phyloP scores from a whole-genome alignment of 2,113 vertebrate genomes.

The Scatophagus argus region DNA sequence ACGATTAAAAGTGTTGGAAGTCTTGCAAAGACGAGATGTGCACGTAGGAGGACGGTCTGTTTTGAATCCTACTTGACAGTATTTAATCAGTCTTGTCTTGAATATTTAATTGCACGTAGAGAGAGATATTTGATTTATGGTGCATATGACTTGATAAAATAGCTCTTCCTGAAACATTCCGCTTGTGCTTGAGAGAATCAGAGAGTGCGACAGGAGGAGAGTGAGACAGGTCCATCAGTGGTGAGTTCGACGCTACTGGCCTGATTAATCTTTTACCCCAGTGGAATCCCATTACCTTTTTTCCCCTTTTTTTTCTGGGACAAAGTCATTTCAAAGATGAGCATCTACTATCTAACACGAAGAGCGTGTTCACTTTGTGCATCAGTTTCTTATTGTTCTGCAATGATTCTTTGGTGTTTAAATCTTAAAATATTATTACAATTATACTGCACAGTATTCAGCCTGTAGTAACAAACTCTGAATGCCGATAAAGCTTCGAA shows the following conservation, averaged over 20 bases:
- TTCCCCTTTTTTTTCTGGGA: conserved; percentile 24
- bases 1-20: not conserved
- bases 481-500: not conserved
- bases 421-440: not conserved
- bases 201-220: conserved; percentile 2
- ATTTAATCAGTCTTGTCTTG: not conserved
- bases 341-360: not conserved
- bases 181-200: not conserved
- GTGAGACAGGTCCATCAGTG: conserved; percentile 28
- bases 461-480: not conserved
- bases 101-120: not conserved
- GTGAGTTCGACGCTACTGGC: conserved; percentile 17
- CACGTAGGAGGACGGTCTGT: not conserved
- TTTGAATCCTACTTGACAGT: not conserved
- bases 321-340: conserved; percentile 40
- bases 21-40: not conserved
- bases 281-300: conserved; percentile 41
- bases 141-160: not conserved
- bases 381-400: not conserved
- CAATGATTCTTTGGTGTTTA: not conserved
- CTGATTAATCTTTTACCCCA: conserved; percentile 56
- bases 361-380: not conserved
- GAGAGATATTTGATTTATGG: not conserved
- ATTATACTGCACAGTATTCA: not conserved
- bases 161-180: conserved; percentile 1